Percentiles rank a stretch among this genome's conserved stretches.
Conservation (phyloP, 2,113 vertebrate genomes). For the Carassius gibelio region DNA sequence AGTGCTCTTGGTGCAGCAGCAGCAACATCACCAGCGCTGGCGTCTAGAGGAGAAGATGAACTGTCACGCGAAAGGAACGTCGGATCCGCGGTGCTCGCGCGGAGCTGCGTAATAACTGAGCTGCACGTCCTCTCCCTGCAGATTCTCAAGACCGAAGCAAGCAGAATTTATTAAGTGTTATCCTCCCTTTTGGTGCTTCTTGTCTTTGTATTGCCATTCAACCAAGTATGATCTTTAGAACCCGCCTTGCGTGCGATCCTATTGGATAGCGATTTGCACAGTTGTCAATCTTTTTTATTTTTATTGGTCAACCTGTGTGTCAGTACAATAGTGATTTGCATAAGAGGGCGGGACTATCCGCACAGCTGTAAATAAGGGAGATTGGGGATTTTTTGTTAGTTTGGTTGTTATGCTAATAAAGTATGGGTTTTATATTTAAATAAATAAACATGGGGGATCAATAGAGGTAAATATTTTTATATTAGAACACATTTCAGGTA, state of each 20-base stretch:
- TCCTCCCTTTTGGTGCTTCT: conserved; percentile 62
- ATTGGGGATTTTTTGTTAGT: background rate
- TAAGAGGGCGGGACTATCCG: conserved; percentile 61
- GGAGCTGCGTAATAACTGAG: background rate
- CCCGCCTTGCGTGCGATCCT: conserved; percentile 67
- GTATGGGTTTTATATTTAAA: too few species aligned
- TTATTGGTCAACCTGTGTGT: conserved; percentile 73
- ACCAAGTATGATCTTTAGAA: conserved; percentile 75
- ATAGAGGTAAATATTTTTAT: too few species aligned
- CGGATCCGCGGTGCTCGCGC: background rate
- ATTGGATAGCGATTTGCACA: conserved; percentile 73
- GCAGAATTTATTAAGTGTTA: conserved; percentile 46
- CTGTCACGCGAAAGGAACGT: conserved; percentile 6
- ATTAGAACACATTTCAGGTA: too few species aligned
- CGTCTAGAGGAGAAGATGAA: background rate
- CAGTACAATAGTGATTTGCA: conserved; percentile 52
- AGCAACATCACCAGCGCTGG: conserved; percentile 32
- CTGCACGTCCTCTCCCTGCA: conserved; percentile 18
- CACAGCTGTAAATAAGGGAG: background rate
- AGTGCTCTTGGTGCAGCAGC: conserved; percentile 30
- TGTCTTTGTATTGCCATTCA: conserved; percentile 73
- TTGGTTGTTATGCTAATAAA: background rate
- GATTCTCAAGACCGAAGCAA: background rate
- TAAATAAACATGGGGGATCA: too few species aligned
- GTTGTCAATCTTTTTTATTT: conserved; percentile 56